These are phyloP conservation scores for Galeruca laticollis DNA, from an alignment of 2,888 invertebrate genomes.

Conservation along the genomic window DNA sequence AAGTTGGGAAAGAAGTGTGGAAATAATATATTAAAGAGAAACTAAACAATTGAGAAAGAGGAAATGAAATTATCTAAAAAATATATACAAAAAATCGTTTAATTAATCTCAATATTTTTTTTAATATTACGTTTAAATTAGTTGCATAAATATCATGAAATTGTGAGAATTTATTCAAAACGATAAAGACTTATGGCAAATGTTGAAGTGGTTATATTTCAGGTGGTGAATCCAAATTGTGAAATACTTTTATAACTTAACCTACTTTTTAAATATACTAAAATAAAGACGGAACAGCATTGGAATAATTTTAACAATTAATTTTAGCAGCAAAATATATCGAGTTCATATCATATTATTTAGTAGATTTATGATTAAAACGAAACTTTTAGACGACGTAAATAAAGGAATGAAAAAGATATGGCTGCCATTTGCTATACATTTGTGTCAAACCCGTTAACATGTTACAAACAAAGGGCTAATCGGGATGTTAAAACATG, in stretches of 20 bases:
- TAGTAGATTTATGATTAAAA: conserved; percentile 16
- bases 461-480: conserved; percentile 48
- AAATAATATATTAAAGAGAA: conserved; percentile 17
- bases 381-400: conserved; percentile 42
- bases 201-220: conserved; percentile 27
- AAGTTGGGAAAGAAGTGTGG: conserved; percentile 2
- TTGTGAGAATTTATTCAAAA: conserved; percentile 21
- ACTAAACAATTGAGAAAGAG: conserved; percentile 18
- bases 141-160: not conserved
- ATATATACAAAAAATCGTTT: conserved; percentile 14
- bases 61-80: conserved; percentile 12
- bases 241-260: conserved; percentile 59
- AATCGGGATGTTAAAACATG: conserved; percentile 12
- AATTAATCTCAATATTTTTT: conserved; percentile 9
- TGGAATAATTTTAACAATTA: conserved; percentile 39
- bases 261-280: conserved; percentile 62
- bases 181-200: conserved; percentile 35
- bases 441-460: conserved; percentile 51
- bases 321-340: conserved; percentile 49
- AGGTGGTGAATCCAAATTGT: conserved; percentile 50
- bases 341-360: conserved; percentile 16
- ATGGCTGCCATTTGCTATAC: conserved; percentile 57
- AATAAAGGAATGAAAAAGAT: conserved; percentile 49
- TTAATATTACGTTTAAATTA: not conserved
- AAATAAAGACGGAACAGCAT: conserved; percentile 51